phyloP scores from a whole-genome alignment of 1,140 invertebrate species.

The Pinna nobilis region DNA sequence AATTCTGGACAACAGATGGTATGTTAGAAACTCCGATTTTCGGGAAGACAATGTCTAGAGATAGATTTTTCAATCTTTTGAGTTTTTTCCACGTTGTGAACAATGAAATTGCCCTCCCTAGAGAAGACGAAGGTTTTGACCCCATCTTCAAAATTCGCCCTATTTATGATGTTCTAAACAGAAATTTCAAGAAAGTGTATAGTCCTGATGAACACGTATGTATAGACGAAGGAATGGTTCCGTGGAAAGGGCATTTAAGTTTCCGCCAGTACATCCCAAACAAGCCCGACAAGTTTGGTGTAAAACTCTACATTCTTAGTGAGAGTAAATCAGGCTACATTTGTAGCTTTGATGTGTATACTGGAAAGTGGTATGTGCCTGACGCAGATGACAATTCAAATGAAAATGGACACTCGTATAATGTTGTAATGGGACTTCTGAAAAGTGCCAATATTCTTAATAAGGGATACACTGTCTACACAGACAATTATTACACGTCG shows the following conservation, averaged over 20 bases:
- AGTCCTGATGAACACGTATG: conserved; percentile 25
- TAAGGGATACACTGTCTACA: conserved; percentile 38
- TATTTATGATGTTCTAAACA: conserved; percentile 13
- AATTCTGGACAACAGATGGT: too few relatives aligned
- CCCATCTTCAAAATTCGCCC: conserved; percentile 26
- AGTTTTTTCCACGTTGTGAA: too few relatives aligned
- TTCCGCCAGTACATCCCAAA: conserved; percentile 35
- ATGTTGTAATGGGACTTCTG: conserved; percentile 23
- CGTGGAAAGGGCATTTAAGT: conserved; percentile 30
- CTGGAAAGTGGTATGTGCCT: conserved; percentile 1
- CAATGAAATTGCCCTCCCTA: too few relatives aligned
- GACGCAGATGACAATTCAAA: conserved; percentile 5
- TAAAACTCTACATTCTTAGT: conserved; percentile 21
- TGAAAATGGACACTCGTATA: conserved; percentile 17
- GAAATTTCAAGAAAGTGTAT: conserved; percentile 35
- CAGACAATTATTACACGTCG: conserved; percentile 45
- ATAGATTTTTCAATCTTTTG: too few relatives aligned
- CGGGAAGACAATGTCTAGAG: too few relatives aligned
- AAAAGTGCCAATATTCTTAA: conserved; percentile 33
- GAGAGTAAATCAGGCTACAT: conserved; percentile 10
- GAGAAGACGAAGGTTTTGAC: conserved; percentile 19
- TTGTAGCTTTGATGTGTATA: conserved; percentile 30
- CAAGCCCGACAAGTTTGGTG: conserved; percentile 30
- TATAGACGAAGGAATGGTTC: conserved; percentile 45
- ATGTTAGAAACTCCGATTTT: too few relatives aligned